Evolutionary conservation across 2,888 invertebrate species (phyloP).

Genomic region (Drosophila ustulata): DNA sequence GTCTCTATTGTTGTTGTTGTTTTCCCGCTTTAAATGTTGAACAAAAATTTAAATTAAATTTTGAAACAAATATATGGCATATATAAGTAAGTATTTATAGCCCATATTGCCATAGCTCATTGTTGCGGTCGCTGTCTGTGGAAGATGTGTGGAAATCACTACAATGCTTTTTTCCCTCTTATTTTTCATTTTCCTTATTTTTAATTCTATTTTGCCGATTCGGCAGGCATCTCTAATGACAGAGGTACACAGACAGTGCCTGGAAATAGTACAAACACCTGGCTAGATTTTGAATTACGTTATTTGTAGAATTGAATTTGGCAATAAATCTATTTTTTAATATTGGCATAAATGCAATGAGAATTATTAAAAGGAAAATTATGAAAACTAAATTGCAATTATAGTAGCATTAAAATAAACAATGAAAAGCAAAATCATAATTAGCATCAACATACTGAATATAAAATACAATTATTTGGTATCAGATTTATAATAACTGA

Average conservation of each 20-base stretch:
- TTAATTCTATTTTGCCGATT: constrained; percentile 53
- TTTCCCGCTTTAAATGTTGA: constrained; percentile 31
- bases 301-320: neutral
- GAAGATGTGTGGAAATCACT: constrained; percentile 72
- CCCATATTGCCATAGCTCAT: constrained; percentile 50
- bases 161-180: constrained; percentile 46
- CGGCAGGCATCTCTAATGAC: constrained; percentile 65
- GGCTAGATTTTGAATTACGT: neutral
- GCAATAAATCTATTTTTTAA: no score
- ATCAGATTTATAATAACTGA: no score
- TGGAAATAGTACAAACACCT: constrained; percentile 24
- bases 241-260: constrained; percentile 55
- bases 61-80: constrained; percentile 43
- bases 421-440: no score
- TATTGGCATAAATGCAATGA: no score
- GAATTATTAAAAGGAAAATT: no score
- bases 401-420: no score
- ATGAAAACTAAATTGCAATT: no score
- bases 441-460: no score
- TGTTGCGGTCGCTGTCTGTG: constrained; percentile 67
- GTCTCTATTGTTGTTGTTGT: constrained; percentile 12
- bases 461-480: no score
- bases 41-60: constrained; percentile 31
- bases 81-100: constrained; percentile 75
- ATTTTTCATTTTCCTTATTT: constrained; percentile 24